phyloP scores from a whole-genome alignment of 2,888 invertebrate genomes.

The Cosmia trapezina region DNA sequence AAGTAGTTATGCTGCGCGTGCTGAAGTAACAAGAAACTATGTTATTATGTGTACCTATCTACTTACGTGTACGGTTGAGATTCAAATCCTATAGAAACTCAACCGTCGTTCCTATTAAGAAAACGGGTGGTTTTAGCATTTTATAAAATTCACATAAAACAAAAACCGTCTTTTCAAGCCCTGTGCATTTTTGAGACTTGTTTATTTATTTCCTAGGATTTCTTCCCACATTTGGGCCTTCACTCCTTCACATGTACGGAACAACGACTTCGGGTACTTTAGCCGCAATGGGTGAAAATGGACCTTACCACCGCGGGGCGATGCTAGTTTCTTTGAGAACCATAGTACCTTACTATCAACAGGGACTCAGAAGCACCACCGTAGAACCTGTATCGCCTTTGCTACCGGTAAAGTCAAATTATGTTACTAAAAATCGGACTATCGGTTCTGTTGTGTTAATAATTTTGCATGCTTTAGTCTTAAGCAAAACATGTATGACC shows the following conservation, averaged over 20 bases:
- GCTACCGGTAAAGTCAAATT: slow-evolving; percentile 69
- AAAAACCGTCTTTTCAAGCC: not conserved
- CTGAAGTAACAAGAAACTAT: not conserved
- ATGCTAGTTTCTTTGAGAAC: slow-evolving; percentile 93
- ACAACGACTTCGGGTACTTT: slow-evolving; percentile 66
- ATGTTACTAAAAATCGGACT: too few species aligned
- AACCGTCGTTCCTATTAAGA: not conserved
- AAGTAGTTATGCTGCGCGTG: too few species aligned
- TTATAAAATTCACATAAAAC: not conserved
- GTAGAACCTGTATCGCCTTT: slow-evolving; percentile 80
- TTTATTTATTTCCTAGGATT: slow-evolving; percentile 87
- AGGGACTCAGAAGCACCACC: slow-evolving; percentile 76
- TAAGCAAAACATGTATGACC: too few species aligned
- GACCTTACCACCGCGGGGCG: slow-evolving; percentile 92
- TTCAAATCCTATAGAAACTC: not conserved
- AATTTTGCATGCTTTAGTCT: too few species aligned
- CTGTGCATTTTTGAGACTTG: not conserved
- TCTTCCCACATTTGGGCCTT: slow-evolving; percentile 95
- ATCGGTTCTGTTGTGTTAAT: too few species aligned
- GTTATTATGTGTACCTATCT: not conserved
- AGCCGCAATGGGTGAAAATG: slow-evolving; percentile 76
- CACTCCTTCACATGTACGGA: slow-evolving; percentile 94
- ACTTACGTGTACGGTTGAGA: not conserved
- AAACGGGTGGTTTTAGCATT: not conserved
- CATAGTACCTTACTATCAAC: slow-evolving; percentile 91